Percentiles rank a stretch among this genome's conserved stretches.
These are phyloP conservation scores for Oreochromis mossambicus DNA, from an alignment of 2,797 vertebrate genomes.

Conservation along the genomic window DNA sequence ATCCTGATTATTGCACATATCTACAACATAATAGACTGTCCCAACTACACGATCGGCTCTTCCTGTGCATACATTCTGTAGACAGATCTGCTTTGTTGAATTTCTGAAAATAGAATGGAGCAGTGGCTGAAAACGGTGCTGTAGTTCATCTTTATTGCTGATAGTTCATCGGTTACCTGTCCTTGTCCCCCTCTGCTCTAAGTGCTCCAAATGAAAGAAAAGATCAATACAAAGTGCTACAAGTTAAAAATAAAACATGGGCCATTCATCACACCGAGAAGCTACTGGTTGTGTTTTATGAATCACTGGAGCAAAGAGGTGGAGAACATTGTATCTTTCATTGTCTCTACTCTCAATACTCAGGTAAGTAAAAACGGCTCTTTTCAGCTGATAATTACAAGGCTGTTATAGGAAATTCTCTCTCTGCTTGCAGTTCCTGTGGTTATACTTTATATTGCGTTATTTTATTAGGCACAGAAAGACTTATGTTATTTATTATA, in stretches of 20 bases:
- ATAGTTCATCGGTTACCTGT: slow-evolving; percentile 10
- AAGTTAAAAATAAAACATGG: slow-evolving; percentile 79
- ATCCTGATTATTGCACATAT: background rate
- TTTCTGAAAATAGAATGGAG: background rate
- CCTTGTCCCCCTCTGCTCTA: background rate
- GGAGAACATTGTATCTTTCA: slow-evolving; percentile 92
- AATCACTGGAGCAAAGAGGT: slow-evolving; percentile 99
- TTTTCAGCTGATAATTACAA: background rate
- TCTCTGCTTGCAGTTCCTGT: background rate
- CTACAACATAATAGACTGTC: background rate
- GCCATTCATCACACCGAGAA: slow-evolving; percentile 92
- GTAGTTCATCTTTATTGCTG: slow-evolving; percentile 11
- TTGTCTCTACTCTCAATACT: slow-evolving; percentile 85
- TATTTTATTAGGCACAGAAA: background rate
- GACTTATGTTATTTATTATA: background rate
- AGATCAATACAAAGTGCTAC: slow-evolving; percentile 27
- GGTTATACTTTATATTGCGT: background rate
- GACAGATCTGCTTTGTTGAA: background rate
- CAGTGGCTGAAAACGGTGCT: background rate
- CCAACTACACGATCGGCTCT: background rate
- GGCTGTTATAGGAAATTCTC: background rate
- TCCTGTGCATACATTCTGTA: background rate
- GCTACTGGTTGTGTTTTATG: slow-evolving; percentile 99
- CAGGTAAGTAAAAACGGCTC: slow-evolving; percentile 81
- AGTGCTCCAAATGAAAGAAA: slow-evolving; percentile 87